Evolutionary conservation across 2,888 invertebrate species (phyloP).

Genomic region (Latheticus oryzae): DNA sequence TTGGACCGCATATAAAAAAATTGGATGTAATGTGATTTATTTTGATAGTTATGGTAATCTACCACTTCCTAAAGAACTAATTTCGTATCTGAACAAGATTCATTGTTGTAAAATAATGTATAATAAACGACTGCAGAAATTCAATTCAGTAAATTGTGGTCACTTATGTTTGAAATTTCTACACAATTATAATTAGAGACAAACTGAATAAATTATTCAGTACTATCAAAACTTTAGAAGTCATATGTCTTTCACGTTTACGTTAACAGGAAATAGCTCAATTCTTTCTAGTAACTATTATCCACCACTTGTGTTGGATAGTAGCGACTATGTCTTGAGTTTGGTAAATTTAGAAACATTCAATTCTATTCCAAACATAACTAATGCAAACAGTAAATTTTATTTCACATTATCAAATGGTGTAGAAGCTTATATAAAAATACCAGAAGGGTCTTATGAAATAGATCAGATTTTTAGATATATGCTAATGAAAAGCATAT

Average conservation of each 20-base stretch:
- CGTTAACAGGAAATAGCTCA: constrained; percentile 5
- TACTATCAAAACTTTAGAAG: too few relatives aligned
- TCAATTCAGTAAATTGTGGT: constrained; percentile 34
- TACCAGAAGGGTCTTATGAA: constrained; percentile 8
- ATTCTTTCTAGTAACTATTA: background rate
- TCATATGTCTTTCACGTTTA: constrained; percentile 11
- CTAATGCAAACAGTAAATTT: constrained; percentile 10
- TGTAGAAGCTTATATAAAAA: background rate
- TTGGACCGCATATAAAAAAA: constrained; percentile 23
- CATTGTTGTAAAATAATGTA: constrained; percentile 7
- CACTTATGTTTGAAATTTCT: constrained; percentile 47
- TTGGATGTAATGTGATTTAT: background rate
- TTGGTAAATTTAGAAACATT: constrained; percentile 11
- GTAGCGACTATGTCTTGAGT: constrained; percentile 5
- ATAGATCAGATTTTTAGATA: constrained; percentile 2
- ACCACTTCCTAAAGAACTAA: constrained; percentile 17
- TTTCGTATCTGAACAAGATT: constrained; percentile 12
- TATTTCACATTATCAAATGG: background rate
- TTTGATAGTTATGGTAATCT: constrained; percentile 33
- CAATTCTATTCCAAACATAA: constrained; percentile 3
- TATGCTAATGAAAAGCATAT: constrained; percentile 1
- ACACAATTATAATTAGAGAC: constrained; percentile 11
- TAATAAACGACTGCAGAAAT: constrained; percentile 10
- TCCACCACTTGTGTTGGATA: constrained; percentile 3
- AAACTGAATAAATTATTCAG: too few relatives aligned